Base-by-base conservation (phyloP, 2,888 invertebrate species). In the Hydroisotoma schaefferi region DNA sequence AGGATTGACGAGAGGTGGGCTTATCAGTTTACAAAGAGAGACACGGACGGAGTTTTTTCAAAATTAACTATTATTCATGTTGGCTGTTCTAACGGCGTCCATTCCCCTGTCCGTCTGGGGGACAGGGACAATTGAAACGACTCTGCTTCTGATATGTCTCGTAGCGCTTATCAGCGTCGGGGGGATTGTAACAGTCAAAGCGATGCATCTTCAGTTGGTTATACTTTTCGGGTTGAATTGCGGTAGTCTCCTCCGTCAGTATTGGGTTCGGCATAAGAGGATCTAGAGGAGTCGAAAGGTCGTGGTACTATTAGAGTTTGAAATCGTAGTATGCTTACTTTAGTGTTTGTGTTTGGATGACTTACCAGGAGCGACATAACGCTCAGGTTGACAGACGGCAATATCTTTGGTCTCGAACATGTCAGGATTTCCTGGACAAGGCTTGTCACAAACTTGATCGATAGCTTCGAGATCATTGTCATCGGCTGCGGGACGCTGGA, bases 401-500 rank as follows among this genome's bases (percentile, higher is more conserved):
- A 57, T 57, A 26, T 68, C 70, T 27, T 68, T 70, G 1, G 54
- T 44, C 58, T 71, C 71, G 58, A 69, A 69, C 63, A 67, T 65
- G 51, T 71, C 71, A 8, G 68, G 65, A 62, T 71, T 68, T 38
- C 71, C 71, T 27, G 71, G 69, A 49, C 69, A 71, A 28, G 71
- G 69, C 20, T 58, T 69, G 20, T 65, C 66, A 49, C 69, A 69
- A 23, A 63, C 58, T 55, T 59, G 67, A 33, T 64, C 64, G 54
- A 63, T 61, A 0, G 65, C 60, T 29, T 69, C 69, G 25, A 60
- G 20, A 26, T 65, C 68, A 52, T 60, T 61, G 2, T 48, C 33
- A 2, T 54, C 44, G 10, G 55, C 56, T 38, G 58, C 57, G 29
- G 63, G 65, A 23, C 63, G 46, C 28, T 61, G 58, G 2, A 58